phyloP scores from a whole-genome alignment of 2,888 invertebrate species.

The Melinopterus prodromus region DNA sequence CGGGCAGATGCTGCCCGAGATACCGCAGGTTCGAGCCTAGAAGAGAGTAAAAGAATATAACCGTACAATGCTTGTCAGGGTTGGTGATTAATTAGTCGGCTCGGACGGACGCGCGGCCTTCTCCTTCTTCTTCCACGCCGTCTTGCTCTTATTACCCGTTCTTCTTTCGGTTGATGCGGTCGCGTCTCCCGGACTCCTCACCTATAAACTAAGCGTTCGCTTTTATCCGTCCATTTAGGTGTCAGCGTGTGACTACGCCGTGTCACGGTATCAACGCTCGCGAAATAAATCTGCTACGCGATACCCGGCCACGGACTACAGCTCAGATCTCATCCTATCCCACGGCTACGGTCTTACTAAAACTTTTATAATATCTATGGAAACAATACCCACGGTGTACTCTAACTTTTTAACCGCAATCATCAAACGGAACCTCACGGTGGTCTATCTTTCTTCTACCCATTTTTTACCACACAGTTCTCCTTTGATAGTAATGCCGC shows the following conservation, averaged over 20 bases:
- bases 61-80: conserved; percentile 49
- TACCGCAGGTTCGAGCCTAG: conserved; percentile 32
- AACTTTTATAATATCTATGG: conserved; percentile 32
- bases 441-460: conserved; percentile 26
- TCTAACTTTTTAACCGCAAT: conserved; percentile 16
- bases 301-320: conserved; percentile 23
- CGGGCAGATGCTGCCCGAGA: conserved; percentile 46
- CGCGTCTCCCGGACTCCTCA: conserved; percentile 11
- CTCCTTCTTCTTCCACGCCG: conserved; percentile 42
- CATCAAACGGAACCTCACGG: background rate
- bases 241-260: conserved; percentile 38
- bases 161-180: conserved; percentile 32
- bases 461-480: too few relatives aligned
- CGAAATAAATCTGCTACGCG: conserved; percentile 40
- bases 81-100: conserved; percentile 49
- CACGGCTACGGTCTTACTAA: conserved; percentile 4
- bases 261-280: conserved; percentile 36
- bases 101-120: conserved; percentile 30
- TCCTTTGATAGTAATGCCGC: too few relatives aligned
- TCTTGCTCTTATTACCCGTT: conserved; percentile 40
- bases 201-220: conserved; percentile 30
- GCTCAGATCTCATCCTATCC: background rate
- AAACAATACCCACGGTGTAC: conserved; percentile 31
- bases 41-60: conserved; percentile 27
- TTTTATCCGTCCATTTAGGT: conserved; percentile 40